Evolutionary conservation across 1,140 invertebrate genomes (phyloP), one percentile per base, ranked within the genome.

Genomic region (Drosophila quadrilineata): DNA sequence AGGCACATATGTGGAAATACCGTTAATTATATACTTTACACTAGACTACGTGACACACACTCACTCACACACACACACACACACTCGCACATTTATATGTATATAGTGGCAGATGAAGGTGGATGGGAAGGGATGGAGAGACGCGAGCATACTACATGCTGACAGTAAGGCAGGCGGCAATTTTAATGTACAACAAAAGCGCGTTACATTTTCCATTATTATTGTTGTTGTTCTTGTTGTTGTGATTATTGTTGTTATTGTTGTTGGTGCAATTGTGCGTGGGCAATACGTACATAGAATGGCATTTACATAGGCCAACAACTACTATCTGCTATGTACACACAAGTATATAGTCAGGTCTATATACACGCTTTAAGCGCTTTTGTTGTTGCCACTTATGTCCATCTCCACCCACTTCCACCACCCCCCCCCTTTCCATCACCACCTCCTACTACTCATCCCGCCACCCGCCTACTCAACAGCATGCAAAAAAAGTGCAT

Each of bases 21-120:
- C 77, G 77, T 82, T 82, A 82, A 82, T 82, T 82, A 82, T 82
- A 82, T 82, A 82, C 77, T 74, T 82, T 74, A 77, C 73, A 84
- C 69, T 71, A 56, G 65, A 41, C 65, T 62, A 48, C 58, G 65
- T 45, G 43, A 49, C 69, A 62, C 31, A 60, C 31, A 48, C 46
- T 24, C 29, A 40, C 57, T 24, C 40, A 41, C 29, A 48, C 53
- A 19, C 40, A 56, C 48, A 62, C 52, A 60, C 21, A 36, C 52
- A 45, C 28, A 29, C 35, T 26, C 29, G 14, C 36, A 35, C 40
- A n/a, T n/a, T n/a, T n/a, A n/a, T n/a, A n/a, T n/a, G n/a, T n/a
- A n/a, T n/a, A n/a, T n/a, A n/a, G n/a, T n/a, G n/a, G n/a, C n/a
- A n/a, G n/a, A n/a, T n/a, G n/a, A n/a, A n/a, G n/a, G n/a, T n/a